phyloP scores from a whole-genome alignment of 2,797 vertebrate species.

The Coluber constrictor region DNA sequence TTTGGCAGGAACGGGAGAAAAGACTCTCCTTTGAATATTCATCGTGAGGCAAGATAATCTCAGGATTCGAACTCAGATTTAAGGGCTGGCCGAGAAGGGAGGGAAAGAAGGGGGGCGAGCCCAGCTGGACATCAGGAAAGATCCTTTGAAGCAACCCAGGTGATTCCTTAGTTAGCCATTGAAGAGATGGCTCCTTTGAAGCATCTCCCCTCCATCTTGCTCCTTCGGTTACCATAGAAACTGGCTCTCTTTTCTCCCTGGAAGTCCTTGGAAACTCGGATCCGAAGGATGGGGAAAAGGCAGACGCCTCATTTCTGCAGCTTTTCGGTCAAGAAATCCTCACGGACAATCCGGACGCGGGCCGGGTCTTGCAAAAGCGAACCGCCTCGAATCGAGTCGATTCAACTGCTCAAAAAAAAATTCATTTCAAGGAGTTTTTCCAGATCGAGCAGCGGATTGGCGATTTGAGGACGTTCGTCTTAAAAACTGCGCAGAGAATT shows the following conservation, averaged over 20 bases:
- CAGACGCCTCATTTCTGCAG: not conserved
- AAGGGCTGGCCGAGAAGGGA: not conserved
- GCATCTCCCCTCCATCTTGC: not conserved
- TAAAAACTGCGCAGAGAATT: not conserved
- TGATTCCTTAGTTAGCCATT: not conserved
- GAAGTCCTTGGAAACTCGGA: not conserved
- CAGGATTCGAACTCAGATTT: not conserved
- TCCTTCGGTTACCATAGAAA: not conserved
- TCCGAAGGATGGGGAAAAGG: not conserved
- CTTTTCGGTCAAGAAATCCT: not conserved
- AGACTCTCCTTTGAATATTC: not conserved
- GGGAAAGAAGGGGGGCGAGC: not conserved
- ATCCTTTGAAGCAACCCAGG: not conserved
- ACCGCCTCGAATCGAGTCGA: not conserved
- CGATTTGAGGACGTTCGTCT: not conserved
- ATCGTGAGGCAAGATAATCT: not conserved
- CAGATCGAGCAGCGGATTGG: too few relatives aligned
- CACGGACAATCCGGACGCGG: fast-evolving
- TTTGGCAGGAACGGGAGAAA: not conserved
- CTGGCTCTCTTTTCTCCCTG: not conserved
- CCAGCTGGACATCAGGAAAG: not conserved
- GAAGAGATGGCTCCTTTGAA: not conserved
- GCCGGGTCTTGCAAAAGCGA: not conserved
- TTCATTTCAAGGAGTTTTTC: too few relatives aligned
- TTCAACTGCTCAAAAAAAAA: too few relatives aligned